Percentiles rank a stretch among this genome's conserved stretches.
Conservation (phyloP, 2,888 invertebrate genomes). For the Drosophila borealis region DNA sequence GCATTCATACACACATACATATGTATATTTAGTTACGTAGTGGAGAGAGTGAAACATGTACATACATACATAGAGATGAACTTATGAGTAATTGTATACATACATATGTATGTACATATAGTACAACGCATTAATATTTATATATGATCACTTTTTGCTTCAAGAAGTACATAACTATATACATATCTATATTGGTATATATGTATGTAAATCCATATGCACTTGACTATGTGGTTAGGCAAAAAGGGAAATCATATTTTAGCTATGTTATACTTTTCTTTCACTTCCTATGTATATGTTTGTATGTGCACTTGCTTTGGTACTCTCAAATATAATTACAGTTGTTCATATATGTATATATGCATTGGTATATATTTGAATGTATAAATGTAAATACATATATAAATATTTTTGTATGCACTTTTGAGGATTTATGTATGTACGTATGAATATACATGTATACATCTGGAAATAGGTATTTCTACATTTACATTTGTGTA, state of each 20-base stretch:
- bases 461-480: constrained; percentile 5
- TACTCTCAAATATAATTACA: constrained; percentile 28
- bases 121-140: too few species aligned
- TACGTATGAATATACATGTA: constrained; percentile 14
- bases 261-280: constrained; percentile 40
- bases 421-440: not conserved
- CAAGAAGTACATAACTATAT: too few species aligned
- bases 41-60: constrained; percentile 26
- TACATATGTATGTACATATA: constrained; percentile 7
- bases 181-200: too few species aligned
- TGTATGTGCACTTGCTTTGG: constrained; percentile 14
- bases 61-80: constrained; percentile 2
- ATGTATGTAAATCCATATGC: too few species aligned
- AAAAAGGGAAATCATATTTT: constrained; percentile 22
- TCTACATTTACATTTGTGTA: too few species aligned
- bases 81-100: constrained; percentile 9
- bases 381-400: constrained; percentile 13
- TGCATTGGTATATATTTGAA: not conserved
- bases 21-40: constrained; percentile 3
- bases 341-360: constrained; percentile 1
- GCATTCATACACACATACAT: not conserved
- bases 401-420: constrained; percentile 2
- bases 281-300: constrained; percentile 35
- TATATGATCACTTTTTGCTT: too few species aligned
- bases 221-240: constrained; percentile 1